Conservation (phyloP, 2,113 vertebrate species). For the Hydrolagus affinis region DNA sequence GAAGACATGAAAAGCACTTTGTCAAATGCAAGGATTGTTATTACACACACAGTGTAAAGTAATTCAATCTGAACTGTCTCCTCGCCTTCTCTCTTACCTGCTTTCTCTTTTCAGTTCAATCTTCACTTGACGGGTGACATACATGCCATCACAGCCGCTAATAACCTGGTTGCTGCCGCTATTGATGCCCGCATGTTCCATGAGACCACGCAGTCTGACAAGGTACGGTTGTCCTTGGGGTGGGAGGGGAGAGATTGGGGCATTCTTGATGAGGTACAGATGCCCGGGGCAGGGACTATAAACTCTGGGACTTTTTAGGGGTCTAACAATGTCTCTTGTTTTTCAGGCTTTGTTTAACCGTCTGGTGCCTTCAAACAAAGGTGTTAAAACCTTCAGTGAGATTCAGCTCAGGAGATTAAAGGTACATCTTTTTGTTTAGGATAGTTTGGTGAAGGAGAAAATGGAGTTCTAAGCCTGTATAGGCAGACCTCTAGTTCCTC, state of each 20-base stretch:
- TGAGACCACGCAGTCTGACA: constrained; percentile 82
- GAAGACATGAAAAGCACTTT: no score
- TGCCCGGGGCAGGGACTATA: not conserved
- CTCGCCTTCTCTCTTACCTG: not conserved
- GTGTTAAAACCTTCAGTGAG: constrained; percentile 73
- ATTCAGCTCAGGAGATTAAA: constrained; percentile 80
- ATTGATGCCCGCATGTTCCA: constrained; percentile 90
- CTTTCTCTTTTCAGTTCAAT: constrained; percentile 73
- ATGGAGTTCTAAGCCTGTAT: no score
- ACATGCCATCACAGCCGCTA: constrained; percentile 93
- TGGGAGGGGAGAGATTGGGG: constrained; percentile 15
- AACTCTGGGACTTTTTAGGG: not conserved
- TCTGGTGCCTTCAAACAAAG: constrained; percentile 72
- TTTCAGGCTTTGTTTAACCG: constrained; percentile 78
- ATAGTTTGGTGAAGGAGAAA: no score
- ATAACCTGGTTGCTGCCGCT: constrained; percentile 89
- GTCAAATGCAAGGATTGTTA: no score
- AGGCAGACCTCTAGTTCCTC: no score
- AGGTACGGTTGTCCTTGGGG: constrained; percentile 52
- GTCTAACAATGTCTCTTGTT: not conserved
- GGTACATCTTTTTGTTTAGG: constrained; percentile 46
- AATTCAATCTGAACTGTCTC: not conserved
- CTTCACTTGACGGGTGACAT: constrained; percentile 97
- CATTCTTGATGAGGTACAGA: not conserved
- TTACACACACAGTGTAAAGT: no score